Evolutionary conservation across 2,888 invertebrate species (phyloP).

Genomic region (Catonia carolina): DNA sequence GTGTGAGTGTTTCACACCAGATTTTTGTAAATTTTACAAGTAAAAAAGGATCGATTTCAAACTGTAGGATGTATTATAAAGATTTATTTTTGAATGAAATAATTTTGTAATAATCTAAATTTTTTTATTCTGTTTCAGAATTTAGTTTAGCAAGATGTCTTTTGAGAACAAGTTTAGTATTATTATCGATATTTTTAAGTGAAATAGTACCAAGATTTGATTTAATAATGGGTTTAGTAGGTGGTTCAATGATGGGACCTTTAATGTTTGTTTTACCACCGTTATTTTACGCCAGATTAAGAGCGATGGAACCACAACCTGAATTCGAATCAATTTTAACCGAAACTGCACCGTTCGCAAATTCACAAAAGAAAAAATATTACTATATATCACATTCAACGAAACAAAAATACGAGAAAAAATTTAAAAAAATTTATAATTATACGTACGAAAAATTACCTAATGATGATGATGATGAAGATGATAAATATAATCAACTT

Average conservation of each 20-base stretch:
- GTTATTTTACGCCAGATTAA: constrained; percentile 65
- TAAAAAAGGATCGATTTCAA: no score
- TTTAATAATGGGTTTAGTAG: constrained; percentile 76
- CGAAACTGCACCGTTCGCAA: neutral
- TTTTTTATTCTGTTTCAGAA: constrained; percentile 57
- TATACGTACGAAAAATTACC: neutral
- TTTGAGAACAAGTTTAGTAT: constrained; percentile 61
- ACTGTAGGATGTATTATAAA: no score
- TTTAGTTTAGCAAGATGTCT: constrained; percentile 68
- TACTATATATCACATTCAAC: no score
- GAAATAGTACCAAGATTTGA: constrained; percentile 81
- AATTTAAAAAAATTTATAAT: no score
- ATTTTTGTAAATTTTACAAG: no score
- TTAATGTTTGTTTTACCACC: constrained; percentile 80
- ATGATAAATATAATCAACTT: neutral
- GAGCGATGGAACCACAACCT: constrained; percentile 42
- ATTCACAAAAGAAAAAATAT: no score
- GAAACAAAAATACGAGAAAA: no score
- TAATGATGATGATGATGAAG: neutral
- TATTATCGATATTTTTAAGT: constrained; percentile 65
- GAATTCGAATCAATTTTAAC: neutral
- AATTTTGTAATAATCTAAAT: no score
- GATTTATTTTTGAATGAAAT: no score
- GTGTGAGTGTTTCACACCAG: no score
- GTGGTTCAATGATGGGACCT: constrained; percentile 76